A percentile compares a stretch with the other conserved stretches of the same genome.
phyloP scores from a whole-genome alignment of 92 coral and sea anemone species.

The Parazoanthus atlanticus region DNA sequence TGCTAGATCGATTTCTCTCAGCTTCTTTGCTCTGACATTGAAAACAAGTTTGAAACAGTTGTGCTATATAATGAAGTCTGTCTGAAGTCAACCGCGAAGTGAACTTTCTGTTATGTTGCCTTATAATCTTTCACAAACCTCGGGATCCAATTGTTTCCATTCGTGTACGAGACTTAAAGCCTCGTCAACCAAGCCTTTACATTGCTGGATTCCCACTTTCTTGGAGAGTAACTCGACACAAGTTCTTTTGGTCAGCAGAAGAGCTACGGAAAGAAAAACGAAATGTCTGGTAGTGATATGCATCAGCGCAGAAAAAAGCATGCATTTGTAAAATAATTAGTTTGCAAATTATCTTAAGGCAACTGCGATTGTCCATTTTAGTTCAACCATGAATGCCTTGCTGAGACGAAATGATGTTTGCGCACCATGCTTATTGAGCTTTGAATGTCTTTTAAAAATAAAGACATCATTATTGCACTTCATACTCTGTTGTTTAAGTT shows the following conservation, averaged over 20 bases:
- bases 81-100: background rate
- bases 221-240: constrained; percentile 14
- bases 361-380: too few species aligned
- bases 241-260: background rate
- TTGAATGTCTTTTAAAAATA: too few species aligned
- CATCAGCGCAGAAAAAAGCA: background rate
- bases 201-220: background rate
- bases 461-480: too few species aligned
- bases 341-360: too few species aligned
- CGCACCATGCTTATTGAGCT: too few species aligned
- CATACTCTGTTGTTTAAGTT: too few species aligned
- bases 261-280: background rate
- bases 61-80: background rate
- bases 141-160: background rate
- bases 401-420: too few species aligned
- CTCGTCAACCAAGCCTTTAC: background rate
- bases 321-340: too few species aligned
- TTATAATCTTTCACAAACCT: background rate
- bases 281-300: background rate
- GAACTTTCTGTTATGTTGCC: background rate
- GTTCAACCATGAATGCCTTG: too few species aligned
- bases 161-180: constrained; percentile 6
- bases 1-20: too few species aligned
- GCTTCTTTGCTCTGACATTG: too few species aligned
- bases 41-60: too few species aligned